A percentile compares a stretch with the other conserved stretches of the same genome.
These are phyloP conservation scores for Petrosia ficiformis DNA, from an alignment of 37 sponge, comb jelly and placozoan genomes.

Conservation along the genomic window DNA sequence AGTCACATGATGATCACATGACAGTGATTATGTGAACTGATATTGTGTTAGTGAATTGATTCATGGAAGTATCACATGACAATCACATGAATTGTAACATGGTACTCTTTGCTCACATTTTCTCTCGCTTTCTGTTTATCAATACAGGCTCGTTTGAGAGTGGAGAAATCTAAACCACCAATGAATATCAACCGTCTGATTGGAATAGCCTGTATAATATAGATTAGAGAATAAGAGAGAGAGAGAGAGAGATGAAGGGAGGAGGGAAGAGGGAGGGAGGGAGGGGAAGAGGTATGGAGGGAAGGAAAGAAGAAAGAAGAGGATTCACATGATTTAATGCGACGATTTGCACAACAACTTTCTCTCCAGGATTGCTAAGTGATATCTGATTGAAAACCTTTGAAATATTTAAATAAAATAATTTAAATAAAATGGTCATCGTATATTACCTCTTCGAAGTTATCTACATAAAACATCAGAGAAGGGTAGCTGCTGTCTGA, in stretches of 20 bases:
- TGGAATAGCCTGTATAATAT: background rate
- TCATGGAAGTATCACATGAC: background rate
- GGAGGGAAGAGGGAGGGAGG: background rate
- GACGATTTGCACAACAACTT: constrained; percentile 42
- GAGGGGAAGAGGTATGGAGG: background rate
- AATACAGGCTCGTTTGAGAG: constrained; percentile 14
- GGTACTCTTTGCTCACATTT: too few relatives aligned
- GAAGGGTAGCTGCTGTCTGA: constrained; percentile 35
- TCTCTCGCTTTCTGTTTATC: constrained; percentile 9
- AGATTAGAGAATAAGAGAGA: background rate
- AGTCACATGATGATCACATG: too few relatives aligned
- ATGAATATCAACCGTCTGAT: constrained; percentile 35
- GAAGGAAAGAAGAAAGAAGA: background rate
- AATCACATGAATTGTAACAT: background rate
- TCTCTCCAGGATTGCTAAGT: constrained; percentile 15
- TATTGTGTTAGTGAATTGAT: too few relatives aligned
- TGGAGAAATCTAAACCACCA: constrained; percentile 44
- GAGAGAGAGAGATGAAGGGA: background rate
- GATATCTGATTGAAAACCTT: background rate
- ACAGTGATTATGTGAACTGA: too few relatives aligned
- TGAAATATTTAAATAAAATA: background rate
- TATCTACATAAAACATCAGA: constrained; percentile 40
- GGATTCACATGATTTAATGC: constrained; percentile 22
- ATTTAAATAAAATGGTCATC: background rate
- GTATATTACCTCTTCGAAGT: constrained; percentile 42